Conservation (phyloP, 2,888 invertebrate species). For the Ophioninae sp. region DNA sequence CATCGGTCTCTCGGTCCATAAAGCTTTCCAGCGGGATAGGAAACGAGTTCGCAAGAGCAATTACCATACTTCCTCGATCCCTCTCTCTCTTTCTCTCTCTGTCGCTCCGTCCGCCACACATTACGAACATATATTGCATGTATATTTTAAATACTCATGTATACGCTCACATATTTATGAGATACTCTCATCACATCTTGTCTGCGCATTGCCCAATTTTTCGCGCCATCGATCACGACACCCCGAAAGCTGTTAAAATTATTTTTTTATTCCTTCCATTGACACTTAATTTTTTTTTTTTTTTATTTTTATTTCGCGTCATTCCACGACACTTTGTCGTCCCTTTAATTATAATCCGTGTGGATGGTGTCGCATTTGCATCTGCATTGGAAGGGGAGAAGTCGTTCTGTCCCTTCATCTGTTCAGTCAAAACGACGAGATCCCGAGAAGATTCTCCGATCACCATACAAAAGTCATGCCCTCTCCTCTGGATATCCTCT, state of each 20-base stretch:
- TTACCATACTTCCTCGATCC: constrained; percentile 44
- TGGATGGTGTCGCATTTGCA: neutral
- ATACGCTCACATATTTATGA: constrained; percentile 56
- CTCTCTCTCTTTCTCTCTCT: constrained; percentile 10
- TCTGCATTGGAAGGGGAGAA: neutral
- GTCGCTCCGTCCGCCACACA: neutral
- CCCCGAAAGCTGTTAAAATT: constrained; percentile 20
- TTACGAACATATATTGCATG: constrained; percentile 20
- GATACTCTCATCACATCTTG: constrained; percentile 33
- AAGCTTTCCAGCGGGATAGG: constrained; percentile 18
- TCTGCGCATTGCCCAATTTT: constrained; percentile 47
- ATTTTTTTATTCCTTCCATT: constrained; percentile 13
- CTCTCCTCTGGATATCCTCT: no score
- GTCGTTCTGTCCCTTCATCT: neutral
- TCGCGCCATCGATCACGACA: constrained; percentile 53
- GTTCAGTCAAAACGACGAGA: neutral
- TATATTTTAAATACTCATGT: constrained; percentile 37
- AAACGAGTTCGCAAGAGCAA: constrained; percentile 46
- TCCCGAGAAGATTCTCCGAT: neutral
- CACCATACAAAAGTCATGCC: no score
- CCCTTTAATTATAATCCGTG: constrained; percentile 28
- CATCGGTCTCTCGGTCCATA: constrained; percentile 16
- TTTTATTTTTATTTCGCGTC: constrained; percentile 11
- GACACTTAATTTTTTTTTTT: neutral
- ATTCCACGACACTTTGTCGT: constrained; percentile 21